Base-by-base conservation (phyloP, 2,113 vertebrate genomes). In the Aramus guarauna region DNA sequence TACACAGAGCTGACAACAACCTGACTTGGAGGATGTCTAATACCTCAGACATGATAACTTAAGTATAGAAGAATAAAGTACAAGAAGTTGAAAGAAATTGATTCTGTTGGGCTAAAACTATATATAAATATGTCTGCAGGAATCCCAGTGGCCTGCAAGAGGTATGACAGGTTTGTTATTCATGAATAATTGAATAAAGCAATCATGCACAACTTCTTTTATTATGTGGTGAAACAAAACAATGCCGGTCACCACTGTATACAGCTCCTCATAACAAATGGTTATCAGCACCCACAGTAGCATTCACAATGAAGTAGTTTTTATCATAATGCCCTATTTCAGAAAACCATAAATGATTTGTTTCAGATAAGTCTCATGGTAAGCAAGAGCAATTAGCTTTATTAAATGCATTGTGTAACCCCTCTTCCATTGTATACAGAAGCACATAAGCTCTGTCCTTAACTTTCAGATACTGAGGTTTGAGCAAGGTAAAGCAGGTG, bases 101-200 rank as follows among this genome's bases (percentile, higher is more conserved):
- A 24, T 91, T 91, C 37, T 94, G 11, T 63, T 90, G 50, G 80
- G 74, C 55, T 94, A 69, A 94, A 94, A 91, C 59, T 86, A 3
- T 62, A n/a, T 71, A 68, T 63, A 92, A 81, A 67, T 60, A 60
- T 30, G 39, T 58, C 59, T 97, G 66, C 34, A 82, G 77, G 84
- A 85, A 85, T 95, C 91, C 71, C 84, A 76, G 74, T 91, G 92
- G 89, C 37, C 48, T 92, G 69, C 32, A 73, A 76, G 77, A 94
- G 89, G 53, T 95, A 45, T 78, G 66, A 58, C 86, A 95, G 94
- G 48, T 82, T 95, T 95, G 58, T 87, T 92, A 18, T 69, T 92
- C 53, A 66, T 92, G 69, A 92, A 86, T 87, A 95, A 97, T 79
- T 87, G 66, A 96, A 82, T 72, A 85, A 94, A 95, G 89, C 80